These are phyloP conservation scores for Parapsyche elsis DNA, from an alignment of 1,140 invertebrate species.

Conservation along the genomic window DNA sequence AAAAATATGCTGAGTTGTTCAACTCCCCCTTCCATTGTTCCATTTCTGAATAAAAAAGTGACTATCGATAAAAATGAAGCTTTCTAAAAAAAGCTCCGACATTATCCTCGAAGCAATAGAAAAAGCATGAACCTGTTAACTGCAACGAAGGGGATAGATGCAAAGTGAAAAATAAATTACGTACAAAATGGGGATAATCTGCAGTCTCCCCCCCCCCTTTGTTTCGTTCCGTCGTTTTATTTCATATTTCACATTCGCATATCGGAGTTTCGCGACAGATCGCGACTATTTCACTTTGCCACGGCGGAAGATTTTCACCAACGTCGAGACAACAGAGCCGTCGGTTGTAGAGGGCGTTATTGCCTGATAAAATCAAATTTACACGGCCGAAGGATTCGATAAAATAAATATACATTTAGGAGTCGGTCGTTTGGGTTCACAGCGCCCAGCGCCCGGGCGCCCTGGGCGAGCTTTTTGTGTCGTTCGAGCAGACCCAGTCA, in stretches of 20 bases:
- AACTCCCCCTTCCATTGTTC: neutral
- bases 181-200: neutral
- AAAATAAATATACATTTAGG: slow-evolving; percentile 5
- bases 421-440: slow-evolving; percentile 6
- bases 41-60: slow-evolving; percentile 16
- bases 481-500: slow-evolving; percentile 12
- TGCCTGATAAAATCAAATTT: slow-evolving; percentile 54
- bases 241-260: neutral
- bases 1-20: slow-evolving; percentile 27
- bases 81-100: slow-evolving; percentile 53
- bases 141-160: slow-evolving; percentile 29
- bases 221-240: neutral
- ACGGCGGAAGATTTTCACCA: neutral
- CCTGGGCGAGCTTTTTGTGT: slow-evolving; percentile 7
- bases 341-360: slow-evolving; percentile 48
- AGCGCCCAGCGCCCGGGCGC: neutral
- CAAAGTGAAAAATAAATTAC: neutral
- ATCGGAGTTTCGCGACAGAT: neutral
- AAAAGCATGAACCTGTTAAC: slow-evolving; percentile 56
- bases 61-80: slow-evolving; percentile 55
- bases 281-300: slow-evolving; percentile 2
- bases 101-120: slow-evolving; percentile 55
- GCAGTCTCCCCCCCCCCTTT: neutral
- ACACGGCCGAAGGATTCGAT: slow-evolving; percentile 39
- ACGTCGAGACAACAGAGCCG: slow-evolving; percentile 38